Conservation (phyloP, 2,797 vertebrate species). For the Borostomias antarcticus region DNA sequence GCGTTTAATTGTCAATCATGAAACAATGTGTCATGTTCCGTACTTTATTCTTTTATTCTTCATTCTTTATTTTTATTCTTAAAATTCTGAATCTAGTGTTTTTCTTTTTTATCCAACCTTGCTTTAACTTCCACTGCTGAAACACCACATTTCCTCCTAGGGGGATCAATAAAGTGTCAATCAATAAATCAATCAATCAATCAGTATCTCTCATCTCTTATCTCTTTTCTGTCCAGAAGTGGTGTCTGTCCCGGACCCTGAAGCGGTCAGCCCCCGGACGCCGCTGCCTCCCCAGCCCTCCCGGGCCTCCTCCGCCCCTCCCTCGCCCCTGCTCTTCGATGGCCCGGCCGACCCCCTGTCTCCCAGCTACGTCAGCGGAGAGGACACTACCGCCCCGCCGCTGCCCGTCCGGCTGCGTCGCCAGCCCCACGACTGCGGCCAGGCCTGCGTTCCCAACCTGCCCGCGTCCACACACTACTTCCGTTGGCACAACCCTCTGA, state of each 20-base stretch:
- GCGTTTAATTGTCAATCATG: too few species aligned
- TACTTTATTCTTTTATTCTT: background rate
- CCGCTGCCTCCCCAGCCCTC: background rate
- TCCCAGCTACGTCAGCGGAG: constrained; percentile 30
- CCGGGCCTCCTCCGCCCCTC: background rate
- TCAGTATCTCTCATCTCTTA: background rate
- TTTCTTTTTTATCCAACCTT: background rate
- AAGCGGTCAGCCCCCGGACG: background rate
- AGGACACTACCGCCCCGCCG: constrained; percentile 48
- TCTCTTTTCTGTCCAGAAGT: constrained; percentile 31
- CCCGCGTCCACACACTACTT: constrained; percentile 50
- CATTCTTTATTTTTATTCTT: too few species aligned
- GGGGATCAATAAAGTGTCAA: too few species aligned
- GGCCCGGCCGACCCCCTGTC: constrained; percentile 24
- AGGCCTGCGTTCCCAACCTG: constrained; percentile 67
- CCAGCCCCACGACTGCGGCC: constrained; percentile 70
- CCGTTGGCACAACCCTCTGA: constrained; percentile 85
- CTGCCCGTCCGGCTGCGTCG: constrained; percentile 42
- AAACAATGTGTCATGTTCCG: too few species aligned
- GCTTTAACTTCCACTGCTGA: background rate
- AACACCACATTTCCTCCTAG: too few species aligned
- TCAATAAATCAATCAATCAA: background rate
- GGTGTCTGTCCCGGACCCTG: background rate
- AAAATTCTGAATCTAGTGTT: background rate
- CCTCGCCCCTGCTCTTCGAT: background rate